Conservation (phyloP, 1,140 invertebrate species). For the Sycophaga agraensis region DNA sequence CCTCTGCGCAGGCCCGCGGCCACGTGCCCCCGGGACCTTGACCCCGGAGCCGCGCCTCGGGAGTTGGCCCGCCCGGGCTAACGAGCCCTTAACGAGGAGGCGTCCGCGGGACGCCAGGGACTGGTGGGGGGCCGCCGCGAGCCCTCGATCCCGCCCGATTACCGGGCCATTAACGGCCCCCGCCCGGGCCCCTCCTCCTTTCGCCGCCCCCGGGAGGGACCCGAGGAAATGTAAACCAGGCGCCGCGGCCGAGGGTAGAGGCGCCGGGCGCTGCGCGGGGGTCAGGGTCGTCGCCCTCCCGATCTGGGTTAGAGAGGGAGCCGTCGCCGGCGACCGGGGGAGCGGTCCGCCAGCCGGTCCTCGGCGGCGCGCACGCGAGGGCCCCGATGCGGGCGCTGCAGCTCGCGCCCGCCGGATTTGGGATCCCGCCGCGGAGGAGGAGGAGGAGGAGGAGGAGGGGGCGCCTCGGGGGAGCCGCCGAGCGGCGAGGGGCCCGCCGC, state of each 20-base stretch:
- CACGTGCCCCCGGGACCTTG: background rate
- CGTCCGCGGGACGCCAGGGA: too few relatives aligned
- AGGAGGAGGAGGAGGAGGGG: constrained; percentile 10
- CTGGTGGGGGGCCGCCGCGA: background rate
- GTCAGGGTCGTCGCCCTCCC: constrained; percentile 4
- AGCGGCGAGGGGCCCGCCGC: constrained; percentile 36
- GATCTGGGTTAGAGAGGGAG: constrained; percentile 21
- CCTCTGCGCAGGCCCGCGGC: background rate
- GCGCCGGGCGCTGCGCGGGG: constrained; percentile 7
- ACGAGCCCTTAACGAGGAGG: too few relatives aligned
- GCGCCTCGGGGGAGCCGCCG: constrained; percentile 31
- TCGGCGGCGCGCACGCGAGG: too few relatives aligned
- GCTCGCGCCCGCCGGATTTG: constrained; percentile 25
- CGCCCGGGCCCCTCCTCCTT: background rate
- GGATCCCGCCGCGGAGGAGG: constrained; percentile 36
- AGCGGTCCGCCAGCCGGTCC: background rate
- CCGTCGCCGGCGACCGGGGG: background rate
- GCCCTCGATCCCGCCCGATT: constrained; percentile 16
- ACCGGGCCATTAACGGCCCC: constrained; percentile 18
- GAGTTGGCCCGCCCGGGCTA: too few relatives aligned
- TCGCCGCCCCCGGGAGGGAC: background rate
- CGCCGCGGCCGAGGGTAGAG: background rate
- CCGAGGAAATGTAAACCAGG: constrained; percentile 23
- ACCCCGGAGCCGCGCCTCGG: background rate
- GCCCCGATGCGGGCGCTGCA: too few relatives aligned